These are phyloP conservation scores for Ceratoteleas bidentatus DNA, from an alignment of 1,140 invertebrate species.

Conservation along the genomic window DNA sequence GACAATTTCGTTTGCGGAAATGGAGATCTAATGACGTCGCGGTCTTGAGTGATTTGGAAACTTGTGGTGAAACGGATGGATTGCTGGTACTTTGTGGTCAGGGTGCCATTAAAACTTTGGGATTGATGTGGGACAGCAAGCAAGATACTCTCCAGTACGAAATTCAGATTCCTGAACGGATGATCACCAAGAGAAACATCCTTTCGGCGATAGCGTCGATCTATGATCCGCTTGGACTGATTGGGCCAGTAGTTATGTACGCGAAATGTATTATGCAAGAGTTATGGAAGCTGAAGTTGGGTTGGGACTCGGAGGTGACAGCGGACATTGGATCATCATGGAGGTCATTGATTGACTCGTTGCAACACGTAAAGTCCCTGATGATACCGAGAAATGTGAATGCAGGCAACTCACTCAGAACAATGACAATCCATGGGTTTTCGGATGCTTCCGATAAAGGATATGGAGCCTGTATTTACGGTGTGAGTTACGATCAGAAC, in stretches of 20 bases:
- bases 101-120: conserved; percentile 48
- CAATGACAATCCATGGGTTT: conserved; percentile 19
- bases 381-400: conserved; percentile 23
- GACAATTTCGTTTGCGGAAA: conserved; percentile 17
- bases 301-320: conserved; percentile 40
- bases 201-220: conserved; percentile 18
- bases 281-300: conserved; percentile 57
- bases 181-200: conserved; percentile 14
- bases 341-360: neutral
- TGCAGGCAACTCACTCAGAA: neutral
- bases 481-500: too few relatives aligned
- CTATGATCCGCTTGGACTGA: conserved; percentile 25
- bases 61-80: conserved; percentile 1
- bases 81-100: conserved; percentile 22
- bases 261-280: conserved; percentile 66
- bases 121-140: conserved; percentile 65
- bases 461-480: conserved; percentile 30
- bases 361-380: conserved; percentile 10
- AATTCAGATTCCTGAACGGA: neutral
- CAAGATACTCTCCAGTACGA: conserved; percentile 43
- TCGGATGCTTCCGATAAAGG: conserved; percentile 24
- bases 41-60: conserved; percentile 3
- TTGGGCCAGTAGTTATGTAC: conserved; percentile 65
- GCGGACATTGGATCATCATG: neutral
- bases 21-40: conserved; percentile 59